A percentile compares a stretch with the other conserved stretches of the same genome.
These are phyloP conservation scores for Rynchops niger DNA, from an alignment of 2,113 vertebrate species.

Conservation along the genomic window DNA sequence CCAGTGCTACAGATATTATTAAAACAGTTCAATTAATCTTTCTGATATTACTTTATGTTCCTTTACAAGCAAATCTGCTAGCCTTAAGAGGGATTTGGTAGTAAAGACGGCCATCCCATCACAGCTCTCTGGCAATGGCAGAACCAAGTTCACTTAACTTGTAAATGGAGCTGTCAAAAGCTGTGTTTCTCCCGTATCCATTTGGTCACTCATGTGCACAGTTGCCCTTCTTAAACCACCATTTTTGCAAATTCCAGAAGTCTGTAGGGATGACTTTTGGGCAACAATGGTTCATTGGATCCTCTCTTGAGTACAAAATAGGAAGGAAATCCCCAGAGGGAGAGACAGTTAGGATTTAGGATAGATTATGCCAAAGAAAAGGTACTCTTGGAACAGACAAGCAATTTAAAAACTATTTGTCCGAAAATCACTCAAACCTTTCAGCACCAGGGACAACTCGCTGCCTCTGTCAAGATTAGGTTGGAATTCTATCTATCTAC, in stretches of 20 bases:
- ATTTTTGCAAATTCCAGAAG: background rate
- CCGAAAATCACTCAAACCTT: background rate
- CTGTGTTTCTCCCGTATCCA: background rate
- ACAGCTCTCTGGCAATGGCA: background rate
- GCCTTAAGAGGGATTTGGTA: background rate
- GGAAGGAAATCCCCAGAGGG: background rate
- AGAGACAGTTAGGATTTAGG: background rate
- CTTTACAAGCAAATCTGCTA: background rate
- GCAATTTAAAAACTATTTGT: background rate
- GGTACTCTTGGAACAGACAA: background rate
- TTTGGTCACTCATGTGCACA: background rate
- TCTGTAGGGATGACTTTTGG: background rate
- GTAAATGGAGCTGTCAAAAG: background rate
- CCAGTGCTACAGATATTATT: background rate
- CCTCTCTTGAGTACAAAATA: background rate
- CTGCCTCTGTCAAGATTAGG: background rate
- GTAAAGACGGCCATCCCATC: background rate
- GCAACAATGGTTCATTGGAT: background rate
- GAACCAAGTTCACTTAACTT: background rate
- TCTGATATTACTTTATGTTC: background rate
- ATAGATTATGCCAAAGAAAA: background rate
- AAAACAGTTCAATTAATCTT: background rate
- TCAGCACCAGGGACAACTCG: background rate
- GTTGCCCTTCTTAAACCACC: background rate
- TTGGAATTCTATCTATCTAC: background rate